phyloP scores from a whole-genome alignment of 2,888 invertebrate genomes.

The Melolontha melolontha region DNA sequence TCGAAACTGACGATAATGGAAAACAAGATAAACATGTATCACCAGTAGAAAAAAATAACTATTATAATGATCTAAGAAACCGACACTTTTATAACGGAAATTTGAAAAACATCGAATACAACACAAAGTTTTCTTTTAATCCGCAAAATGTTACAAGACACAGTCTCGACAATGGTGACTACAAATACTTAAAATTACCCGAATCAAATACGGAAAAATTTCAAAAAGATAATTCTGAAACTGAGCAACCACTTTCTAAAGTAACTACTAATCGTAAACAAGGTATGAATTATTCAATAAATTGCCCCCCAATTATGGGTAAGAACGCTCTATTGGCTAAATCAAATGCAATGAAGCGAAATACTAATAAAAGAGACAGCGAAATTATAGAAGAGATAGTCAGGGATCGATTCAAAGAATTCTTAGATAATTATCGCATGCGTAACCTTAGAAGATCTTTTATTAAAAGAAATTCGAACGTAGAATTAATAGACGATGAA shows the following conservation, averaged over 20 bases:
- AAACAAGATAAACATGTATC: no score
- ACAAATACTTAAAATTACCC: background rate
- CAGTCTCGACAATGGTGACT: conserved; percentile 2
- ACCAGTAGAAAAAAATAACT: no score
- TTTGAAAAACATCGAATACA: background rate
- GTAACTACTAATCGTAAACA: background rate
- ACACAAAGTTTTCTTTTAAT: background rate
- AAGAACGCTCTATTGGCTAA: conserved; percentile 45
- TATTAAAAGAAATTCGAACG: no score
- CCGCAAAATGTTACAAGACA: background rate
- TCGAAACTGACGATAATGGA: no score
- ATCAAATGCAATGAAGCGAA: conserved; percentile 14
- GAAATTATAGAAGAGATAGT: conserved; percentile 49
- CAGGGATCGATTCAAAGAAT: conserved; percentile 45
- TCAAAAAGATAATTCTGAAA: no score
- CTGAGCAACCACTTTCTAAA: no score
- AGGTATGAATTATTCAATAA: conserved; percentile 19
- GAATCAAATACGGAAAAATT: background rate
- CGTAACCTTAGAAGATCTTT: conserved; percentile 27
- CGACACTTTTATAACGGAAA: conserved; percentile 1
- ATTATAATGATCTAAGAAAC: conserved; percentile 9
- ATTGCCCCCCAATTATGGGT: conserved; percentile 48
- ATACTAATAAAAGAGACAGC: conserved; percentile 39
- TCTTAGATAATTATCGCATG: conserved; percentile 43
- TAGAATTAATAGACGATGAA: no score